Evolutionary conservation across 2,113 vertebrate species (phyloP).

Genomic region (Ptyas mucosa): DNA sequence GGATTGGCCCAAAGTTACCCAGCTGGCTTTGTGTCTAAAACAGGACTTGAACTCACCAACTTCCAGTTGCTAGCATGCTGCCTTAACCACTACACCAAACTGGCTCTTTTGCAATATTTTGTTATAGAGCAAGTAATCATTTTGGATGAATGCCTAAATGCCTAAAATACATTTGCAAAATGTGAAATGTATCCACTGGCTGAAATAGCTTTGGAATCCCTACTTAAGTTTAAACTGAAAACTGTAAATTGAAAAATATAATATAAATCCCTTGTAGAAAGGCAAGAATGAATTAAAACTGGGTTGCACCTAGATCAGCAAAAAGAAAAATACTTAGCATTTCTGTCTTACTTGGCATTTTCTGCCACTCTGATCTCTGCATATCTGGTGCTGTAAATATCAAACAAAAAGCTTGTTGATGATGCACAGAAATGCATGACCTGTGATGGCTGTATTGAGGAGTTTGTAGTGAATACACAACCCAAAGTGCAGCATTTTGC

Average conservation of each 20-base stretch:
- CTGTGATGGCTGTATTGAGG: not conserved
- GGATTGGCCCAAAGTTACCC: not conserved
- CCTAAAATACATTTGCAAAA: not conserved
- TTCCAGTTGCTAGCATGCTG: not conserved
- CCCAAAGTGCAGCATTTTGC: not conserved
- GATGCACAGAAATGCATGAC: not conserved
- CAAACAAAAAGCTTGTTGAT: conserved; percentile 29
- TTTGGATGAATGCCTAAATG: not conserved
- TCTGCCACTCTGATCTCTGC: conserved; percentile 12
- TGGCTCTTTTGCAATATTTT: not conserved
- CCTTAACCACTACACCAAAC: not conserved
- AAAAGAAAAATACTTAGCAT: not conserved
- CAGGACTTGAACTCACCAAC: not conserved
- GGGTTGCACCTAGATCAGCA: not conserved
- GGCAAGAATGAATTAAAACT: not conserved
- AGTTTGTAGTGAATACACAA: conserved; percentile 35
- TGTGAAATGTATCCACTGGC: not conserved
- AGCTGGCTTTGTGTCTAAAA: not conserved
- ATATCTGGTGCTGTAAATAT: conserved; percentile 3
- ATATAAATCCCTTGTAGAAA: not conserved
- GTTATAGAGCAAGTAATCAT: not conserved
- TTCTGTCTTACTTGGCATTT: conserved; percentile 28
- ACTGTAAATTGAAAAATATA: not conserved
- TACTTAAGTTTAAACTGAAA: not conserved
- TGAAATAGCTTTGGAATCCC: not conserved